Conservation (phyloP, 2,888 invertebrate species). For the Agrotis segetum region DNA sequence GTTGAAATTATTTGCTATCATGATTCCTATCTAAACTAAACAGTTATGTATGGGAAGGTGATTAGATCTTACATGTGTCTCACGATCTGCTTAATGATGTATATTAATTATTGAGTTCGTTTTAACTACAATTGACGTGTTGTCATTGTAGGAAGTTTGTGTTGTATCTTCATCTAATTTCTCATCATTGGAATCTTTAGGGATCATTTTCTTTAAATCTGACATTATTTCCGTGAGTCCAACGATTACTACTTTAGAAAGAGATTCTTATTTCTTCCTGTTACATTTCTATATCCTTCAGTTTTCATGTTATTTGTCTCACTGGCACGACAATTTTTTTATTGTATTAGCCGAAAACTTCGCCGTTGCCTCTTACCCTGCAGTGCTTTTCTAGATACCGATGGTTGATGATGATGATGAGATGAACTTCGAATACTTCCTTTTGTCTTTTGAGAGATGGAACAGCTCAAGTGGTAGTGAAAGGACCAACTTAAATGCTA, state of each 20-base stretch:
- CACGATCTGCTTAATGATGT: conserved; percentile 47
- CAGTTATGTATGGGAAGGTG: conserved; percentile 42
- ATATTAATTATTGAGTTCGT: conserved; percentile 31
- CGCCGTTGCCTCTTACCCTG: background rate
- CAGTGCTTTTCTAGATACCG: background rate
- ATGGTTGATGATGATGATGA: background rate
- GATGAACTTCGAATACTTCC: background rate
- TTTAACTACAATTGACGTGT: background rate
- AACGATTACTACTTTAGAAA: too few relatives aligned
- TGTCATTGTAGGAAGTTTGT: conserved; percentile 5
- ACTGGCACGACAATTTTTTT: too few relatives aligned
- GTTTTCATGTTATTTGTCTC: too few relatives aligned
- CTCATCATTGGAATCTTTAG: background rate
- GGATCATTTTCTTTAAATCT: background rate
- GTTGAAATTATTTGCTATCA: conserved; percentile 48
- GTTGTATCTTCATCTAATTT: background rate
- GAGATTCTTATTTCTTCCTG: too few relatives aligned
- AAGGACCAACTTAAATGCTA: background rate
- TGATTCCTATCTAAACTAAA: conserved; percentile 38
- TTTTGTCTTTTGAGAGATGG: background rate
- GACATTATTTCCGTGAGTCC: background rate
- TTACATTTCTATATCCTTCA: background rate
- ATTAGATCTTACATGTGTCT: conserved; percentile 51
- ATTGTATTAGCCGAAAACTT: too few relatives aligned
- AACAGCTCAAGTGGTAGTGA: background rate